phyloP scores from a whole-genome alignment of 2,797 vertebrate genomes.

The Lerista edwardsae region DNA sequence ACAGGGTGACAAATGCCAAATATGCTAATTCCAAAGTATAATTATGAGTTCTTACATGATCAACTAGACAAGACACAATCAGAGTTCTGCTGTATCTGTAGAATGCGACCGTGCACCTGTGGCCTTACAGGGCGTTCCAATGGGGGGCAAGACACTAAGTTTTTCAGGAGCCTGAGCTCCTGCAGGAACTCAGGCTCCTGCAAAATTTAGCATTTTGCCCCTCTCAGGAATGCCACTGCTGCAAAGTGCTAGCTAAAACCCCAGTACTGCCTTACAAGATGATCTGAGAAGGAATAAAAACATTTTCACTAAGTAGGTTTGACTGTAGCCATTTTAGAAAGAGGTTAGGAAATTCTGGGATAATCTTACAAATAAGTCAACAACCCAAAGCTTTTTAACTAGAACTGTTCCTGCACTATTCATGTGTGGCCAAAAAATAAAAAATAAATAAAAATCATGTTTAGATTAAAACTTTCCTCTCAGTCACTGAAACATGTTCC shows the following conservation, averaged over 20 bases:
- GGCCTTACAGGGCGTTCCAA: too few species aligned
- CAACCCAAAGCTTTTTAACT: neutral
- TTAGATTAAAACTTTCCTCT: neutral
- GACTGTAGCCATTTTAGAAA: neutral
- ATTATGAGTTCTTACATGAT: accelerated
- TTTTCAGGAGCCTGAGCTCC: too few species aligned
- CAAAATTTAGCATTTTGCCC: too few species aligned
- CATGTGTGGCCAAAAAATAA: neutral
- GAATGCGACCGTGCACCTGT: accelerated
- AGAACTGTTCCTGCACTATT: neutral
- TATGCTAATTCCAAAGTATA: neutral
- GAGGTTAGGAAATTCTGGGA: neutral
- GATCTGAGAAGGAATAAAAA: neutral
- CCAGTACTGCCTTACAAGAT: neutral
- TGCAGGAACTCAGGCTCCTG: too few species aligned
- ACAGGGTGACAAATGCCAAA: neutral
- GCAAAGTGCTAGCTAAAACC: accelerated
- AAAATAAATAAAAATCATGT: too few species aligned
- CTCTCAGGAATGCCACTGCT: too few species aligned
- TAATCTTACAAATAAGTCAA: neutral
- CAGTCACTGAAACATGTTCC: too few species aligned
- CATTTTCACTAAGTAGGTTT: neutral
- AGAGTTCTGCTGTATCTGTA: neutral
- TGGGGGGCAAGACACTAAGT: too few species aligned
- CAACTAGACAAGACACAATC: accelerated